phyloP scores from a whole-genome alignment of 2,888 invertebrate species.

The Dilophus febrilis region DNA sequence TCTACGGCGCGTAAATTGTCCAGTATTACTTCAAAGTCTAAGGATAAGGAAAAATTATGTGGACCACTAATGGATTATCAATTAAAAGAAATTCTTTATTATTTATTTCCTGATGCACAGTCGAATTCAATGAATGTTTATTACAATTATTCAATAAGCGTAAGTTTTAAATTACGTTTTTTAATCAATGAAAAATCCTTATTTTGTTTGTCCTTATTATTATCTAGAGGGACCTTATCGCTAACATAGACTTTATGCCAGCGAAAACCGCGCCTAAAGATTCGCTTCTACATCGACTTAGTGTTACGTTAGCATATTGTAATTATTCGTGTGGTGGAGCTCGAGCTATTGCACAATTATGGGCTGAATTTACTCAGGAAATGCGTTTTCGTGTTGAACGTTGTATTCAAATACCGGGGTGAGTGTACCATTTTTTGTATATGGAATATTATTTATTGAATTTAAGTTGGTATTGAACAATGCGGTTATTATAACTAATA shows the following conservation, averaged over 20 bases:
- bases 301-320: constrained; percentile 55
- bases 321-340: constrained; percentile 59
- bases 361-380: constrained; percentile 87
- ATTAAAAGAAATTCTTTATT: constrained; percentile 60
- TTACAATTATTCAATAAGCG: constrained; percentile 20
- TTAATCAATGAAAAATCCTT: neutral
- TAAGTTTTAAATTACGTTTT: constrained; percentile 11
- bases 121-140: constrained; percentile 40
- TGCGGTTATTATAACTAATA: no score
- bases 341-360: constrained; percentile 65
- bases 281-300: constrained; percentile 66
- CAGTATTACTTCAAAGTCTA: constrained; percentile 22
- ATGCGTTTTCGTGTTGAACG: constrained; percentile 82
- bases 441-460: no score
- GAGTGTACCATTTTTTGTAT: no score
- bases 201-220: neutral
- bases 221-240: neutral
- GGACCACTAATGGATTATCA: constrained; percentile 64
- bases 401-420: constrained; percentile 64
- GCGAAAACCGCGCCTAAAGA: constrained; percentile 61
- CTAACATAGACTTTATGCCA: constrained; percentile 8
- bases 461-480: no score
- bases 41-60: constrained; percentile 30
- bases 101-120: constrained; percentile 77
- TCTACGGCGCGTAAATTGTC: constrained; percentile 22